These are phyloP conservation scores for Coendou prehensilis DNA, from an alignment of 2,797 vertebrate species.

Conservation along the genomic window DNA sequence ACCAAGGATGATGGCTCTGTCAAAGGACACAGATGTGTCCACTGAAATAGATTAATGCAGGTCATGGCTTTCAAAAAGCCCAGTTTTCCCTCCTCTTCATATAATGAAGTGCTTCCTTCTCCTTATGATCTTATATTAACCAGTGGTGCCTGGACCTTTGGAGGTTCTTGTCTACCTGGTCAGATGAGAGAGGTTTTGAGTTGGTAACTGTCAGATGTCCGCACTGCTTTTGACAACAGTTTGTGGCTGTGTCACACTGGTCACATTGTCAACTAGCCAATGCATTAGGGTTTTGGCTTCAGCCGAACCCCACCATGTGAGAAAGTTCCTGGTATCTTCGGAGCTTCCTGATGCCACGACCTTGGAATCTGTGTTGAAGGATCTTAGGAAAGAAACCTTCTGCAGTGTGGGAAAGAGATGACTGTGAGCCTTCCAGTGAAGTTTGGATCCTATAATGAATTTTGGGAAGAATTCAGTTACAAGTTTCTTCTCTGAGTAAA, in stretches of 20 bases:
- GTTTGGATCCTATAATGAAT: not conserved
- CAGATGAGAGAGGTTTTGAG: not conserved
- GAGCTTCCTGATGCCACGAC: not conserved
- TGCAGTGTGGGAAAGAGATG: too few species aligned
- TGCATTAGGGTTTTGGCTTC: not conserved
- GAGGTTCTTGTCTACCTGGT: not conserved
- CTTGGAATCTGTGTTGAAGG: not conserved
- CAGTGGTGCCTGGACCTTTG: not conserved
- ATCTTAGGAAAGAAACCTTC: not conserved
- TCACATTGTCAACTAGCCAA: rapidly evolving
- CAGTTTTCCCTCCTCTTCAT: not conserved
- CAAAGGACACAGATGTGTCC: not conserved
- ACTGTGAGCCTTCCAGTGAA: rapidly evolving
- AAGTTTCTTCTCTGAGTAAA: not conserved
- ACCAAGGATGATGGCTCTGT: not conserved
- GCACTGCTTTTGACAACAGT: not conserved
- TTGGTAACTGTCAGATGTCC: not conserved
- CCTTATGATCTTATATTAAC: rapidly evolving
- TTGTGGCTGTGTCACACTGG: not conserved
- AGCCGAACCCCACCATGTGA: not conserved
- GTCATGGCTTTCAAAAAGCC: not conserved
- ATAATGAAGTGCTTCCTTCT: not conserved
- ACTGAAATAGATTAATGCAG: rapidly evolving
- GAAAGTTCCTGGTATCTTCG: not conserved
- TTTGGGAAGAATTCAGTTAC: not conserved